A percentile compares a stretch with the other conserved stretches of the same genome.
phyloP scores from a whole-genome alignment of 2,797 vertebrate species.

The Neosilurus mollespiculum region DNA sequence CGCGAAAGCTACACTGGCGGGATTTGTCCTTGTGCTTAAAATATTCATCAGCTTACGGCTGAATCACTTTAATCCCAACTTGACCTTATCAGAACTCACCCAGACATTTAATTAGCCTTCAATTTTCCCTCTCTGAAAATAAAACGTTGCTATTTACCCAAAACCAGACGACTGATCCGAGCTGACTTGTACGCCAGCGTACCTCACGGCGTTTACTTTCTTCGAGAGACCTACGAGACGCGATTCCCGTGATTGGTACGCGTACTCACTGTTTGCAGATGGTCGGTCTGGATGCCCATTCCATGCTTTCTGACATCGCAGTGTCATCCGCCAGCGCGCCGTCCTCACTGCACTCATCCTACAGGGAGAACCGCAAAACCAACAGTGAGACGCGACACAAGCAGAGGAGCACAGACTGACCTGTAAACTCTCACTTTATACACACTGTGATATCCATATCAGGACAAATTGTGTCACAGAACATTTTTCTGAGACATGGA shows the following conservation, averaged over 20 bases:
- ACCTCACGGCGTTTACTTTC: background rate
- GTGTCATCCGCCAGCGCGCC: slow-evolving; percentile 82
- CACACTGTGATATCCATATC: too few species aligned
- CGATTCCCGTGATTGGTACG: background rate
- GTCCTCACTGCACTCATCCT: slow-evolving; percentile 95
- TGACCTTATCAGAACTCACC: background rate
- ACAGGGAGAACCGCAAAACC: slow-evolving; percentile 40
- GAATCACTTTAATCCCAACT: background rate
- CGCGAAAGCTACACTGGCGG: too few species aligned
- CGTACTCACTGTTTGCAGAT: slow-evolving; percentile 90
- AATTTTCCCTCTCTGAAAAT: too few species aligned
- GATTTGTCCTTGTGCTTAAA: too few species aligned
- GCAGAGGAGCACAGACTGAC: background rate
- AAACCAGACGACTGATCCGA: background rate
- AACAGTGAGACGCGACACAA: background rate
- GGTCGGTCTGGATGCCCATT: slow-evolving; percentile 76
- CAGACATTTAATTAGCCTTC: background rate
- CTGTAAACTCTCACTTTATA: background rate
- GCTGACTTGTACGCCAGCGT: too few species aligned
- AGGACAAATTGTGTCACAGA: background rate
- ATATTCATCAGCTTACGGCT: background rate
- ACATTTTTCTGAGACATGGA: background rate
- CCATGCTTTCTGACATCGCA: slow-evolving; percentile 72
- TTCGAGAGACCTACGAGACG: background rate
- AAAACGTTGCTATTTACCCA: too few species aligned